phyloP scores from a whole-genome alignment of 1,140 invertebrate genomes.

The Colletes latitarsis region DNA sequence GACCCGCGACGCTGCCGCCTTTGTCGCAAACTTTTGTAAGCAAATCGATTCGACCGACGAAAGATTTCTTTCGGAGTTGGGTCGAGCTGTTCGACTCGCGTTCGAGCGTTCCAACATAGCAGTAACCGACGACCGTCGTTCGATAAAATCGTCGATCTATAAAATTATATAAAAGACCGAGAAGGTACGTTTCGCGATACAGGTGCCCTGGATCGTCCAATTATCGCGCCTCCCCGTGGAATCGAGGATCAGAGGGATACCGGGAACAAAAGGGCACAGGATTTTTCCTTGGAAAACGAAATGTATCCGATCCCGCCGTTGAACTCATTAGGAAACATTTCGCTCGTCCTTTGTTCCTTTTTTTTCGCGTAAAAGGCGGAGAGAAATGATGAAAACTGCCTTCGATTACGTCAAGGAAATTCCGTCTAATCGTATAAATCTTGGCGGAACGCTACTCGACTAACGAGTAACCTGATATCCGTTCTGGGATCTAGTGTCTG shows the following conservation, averaged over 20 bases:
- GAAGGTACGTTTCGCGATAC: not conserved
- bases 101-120: not conserved
- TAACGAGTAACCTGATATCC: constrained; percentile 69
- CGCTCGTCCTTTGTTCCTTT: not conserved
- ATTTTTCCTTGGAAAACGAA: not conserved
- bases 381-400: constrained; percentile 15
- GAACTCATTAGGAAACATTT: constrained; percentile 7
- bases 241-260: not conserved
- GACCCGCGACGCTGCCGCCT: not conserved
- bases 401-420: constrained; percentile 51
- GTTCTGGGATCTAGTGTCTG: constrained; percentile 64
- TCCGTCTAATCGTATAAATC: constrained; percentile 64
- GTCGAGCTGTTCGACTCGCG: not conserved
- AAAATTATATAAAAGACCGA: not conserved
- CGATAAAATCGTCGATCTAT: not conserved
- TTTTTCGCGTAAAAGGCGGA: not conserved
- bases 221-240: not conserved
- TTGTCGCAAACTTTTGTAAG: constrained; percentile 16
- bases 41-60: not conserved
- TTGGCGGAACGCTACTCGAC: constrained; percentile 43
- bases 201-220: not conserved
- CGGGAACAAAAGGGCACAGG: no score
- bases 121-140: not conserved
- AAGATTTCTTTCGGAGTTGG: not conserved
- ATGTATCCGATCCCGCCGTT: not conserved